Base-by-base conservation (phyloP, 1,140 invertebrate genomes). In the Rhyacophila brunnea region DNA sequence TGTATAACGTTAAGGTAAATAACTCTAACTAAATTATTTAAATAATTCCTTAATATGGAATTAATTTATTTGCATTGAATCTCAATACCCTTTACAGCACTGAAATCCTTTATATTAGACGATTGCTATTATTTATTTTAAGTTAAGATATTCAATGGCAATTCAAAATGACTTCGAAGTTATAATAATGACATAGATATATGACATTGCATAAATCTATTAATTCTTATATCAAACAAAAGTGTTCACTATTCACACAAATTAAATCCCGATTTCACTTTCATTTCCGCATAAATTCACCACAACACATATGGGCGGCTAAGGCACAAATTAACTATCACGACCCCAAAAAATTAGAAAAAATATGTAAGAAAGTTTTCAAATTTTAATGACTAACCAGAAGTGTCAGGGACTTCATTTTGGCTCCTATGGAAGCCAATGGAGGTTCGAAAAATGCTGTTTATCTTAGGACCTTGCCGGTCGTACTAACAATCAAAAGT, bases 361-460 rank as follows among this genome's bases (percentile, higher is more conserved):
- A 17, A 36, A 13, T 50, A 28, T 35, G 7, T 36, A 18, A 48
- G 34, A 38, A 32, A 48, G 15, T 28, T 28, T 28, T n/a, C n/a
- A 46, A 46, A 4, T 18, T 23, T 28, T 42, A 14, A 23, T 23
- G 3, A 60, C 58, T 34, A 54, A 65, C 62, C 58, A 61, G 38
- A 15, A 61, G 19, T 36, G 45, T 50, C 13, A 65, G 15, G 6
- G 52, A 35, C 53, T 57, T 65, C 62, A 65, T 65, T 28, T 50
- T 64, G 47, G 18, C 51, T 51, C 52, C 50, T 28, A 17, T 23
- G 53, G 15, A 20, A 17, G 23, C 38, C 38, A 34, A 43, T 38
- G 36, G 13, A 43, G 52, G 9, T 42, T n/a, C 18, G 14, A n/a
- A 35, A 44, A 38, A 10, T 47, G 18, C 14, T 46, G 53, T 14